Percentiles rank a stretch among this genome's conserved stretches.
These are phyloP conservation scores for Aphyosemion australe DNA, from an alignment of 2,113 vertebrate genomes.

Conservation along the genomic window DNA sequence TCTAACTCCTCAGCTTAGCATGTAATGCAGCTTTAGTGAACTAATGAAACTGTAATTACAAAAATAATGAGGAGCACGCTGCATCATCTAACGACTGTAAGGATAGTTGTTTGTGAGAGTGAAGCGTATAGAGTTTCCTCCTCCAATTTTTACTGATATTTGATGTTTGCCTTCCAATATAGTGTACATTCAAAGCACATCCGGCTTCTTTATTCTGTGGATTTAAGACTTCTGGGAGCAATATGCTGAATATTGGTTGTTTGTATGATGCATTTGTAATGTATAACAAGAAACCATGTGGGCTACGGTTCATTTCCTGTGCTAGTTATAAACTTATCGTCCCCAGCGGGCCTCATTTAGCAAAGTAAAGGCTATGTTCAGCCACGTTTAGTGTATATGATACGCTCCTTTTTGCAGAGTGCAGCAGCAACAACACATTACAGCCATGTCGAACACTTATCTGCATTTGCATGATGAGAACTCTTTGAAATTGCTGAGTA, in stretches of 20 bases:
- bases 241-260: constrained; percentile 41
- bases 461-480: constrained; percentile 32
- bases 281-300: constrained; percentile 62
- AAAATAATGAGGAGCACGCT: constrained; percentile 68
- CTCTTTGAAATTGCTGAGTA: constrained; percentile 38
- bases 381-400: constrained; percentile 43
- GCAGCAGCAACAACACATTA: constrained; percentile 28
- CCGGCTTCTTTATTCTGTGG: constrained; percentile 14
- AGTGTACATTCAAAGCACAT: constrained; percentile 25
- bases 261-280: constrained; percentile 61
- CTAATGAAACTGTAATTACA: constrained; percentile 71
- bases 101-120: constrained; percentile 55
- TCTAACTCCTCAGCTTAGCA: constrained; percentile 53
- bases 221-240: constrained; percentile 58
- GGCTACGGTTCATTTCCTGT: constrained; percentile 67
- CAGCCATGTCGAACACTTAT: constrained; percentile 24
- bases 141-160: constrained; percentile 58
- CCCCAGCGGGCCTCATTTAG: constrained; percentile 71
- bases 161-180: constrained; percentile 1
- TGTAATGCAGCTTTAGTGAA: constrained; percentile 61
- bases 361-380: constrained; percentile 51
- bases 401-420: constrained; percentile 20
- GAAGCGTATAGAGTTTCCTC: constrained; percentile 40
- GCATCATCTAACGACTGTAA: constrained; percentile 49
- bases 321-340: constrained; percentile 67